phyloP scores from a whole-genome alignment of 2,113 vertebrate genomes.

The Sinosuthora webbiana region DNA sequence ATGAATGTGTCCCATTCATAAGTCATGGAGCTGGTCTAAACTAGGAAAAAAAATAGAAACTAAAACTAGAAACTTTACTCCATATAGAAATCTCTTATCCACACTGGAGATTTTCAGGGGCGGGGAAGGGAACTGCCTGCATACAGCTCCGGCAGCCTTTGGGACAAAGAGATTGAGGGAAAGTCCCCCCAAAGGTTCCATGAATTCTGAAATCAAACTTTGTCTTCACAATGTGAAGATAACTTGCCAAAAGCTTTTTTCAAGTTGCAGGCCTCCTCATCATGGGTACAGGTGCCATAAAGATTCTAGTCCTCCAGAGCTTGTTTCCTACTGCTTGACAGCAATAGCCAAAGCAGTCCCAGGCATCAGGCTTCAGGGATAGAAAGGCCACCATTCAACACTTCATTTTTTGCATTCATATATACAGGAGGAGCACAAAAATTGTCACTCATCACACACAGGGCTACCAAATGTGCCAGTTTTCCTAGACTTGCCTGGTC shows the following conservation, averaged over 20 bases:
- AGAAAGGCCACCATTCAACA: background rate
- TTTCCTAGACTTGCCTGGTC: background rate
- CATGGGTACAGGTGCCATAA: background rate
- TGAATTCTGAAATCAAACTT: background rate
- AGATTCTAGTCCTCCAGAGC: background rate
- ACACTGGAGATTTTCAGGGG: background rate
- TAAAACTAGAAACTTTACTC: background rate
- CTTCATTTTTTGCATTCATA: background rate
- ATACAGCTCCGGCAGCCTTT: background rate
- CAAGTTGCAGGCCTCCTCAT: background rate
- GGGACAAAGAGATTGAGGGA: background rate
- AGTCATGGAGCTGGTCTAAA: background rate
- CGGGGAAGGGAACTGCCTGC: background rate
- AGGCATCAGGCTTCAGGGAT: background rate
- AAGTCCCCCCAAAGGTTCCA: background rate
- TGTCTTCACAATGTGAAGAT: background rate
- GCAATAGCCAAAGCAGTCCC: background rate
- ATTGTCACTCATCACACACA: background rate
- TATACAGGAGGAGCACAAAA: background rate
- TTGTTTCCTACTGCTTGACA: background rate
- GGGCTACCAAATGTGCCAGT: background rate
- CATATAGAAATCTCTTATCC: background rate
- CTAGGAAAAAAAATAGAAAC: background rate
- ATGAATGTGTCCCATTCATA: constrained; percentile 30
- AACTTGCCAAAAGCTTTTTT: background rate